Conservation (phyloP, 2,888 invertebrate genomes). For the Cylloceria caligata region DNA sequence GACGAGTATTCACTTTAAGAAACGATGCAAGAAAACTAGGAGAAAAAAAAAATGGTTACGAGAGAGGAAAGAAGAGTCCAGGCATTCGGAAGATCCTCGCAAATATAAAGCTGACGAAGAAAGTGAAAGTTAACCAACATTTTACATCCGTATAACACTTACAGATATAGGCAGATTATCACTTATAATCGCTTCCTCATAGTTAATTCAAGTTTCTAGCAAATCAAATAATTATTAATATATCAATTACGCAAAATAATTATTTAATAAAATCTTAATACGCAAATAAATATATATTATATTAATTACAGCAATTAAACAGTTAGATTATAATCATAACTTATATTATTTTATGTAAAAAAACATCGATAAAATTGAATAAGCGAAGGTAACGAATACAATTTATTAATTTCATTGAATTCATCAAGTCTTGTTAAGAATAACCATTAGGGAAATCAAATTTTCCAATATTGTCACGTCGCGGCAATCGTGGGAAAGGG, state of each 20-base stretch:
- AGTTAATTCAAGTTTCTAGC: conserved; percentile 2
- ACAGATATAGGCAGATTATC: conserved; percentile 32
- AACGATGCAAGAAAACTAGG: not conserved
- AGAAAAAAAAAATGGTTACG: conserved; percentile 40
- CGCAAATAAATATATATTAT: too few species aligned
- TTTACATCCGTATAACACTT: conserved; percentile 21
- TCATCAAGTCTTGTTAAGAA: too few species aligned
- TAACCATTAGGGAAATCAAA: too few species aligned
- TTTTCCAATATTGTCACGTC: too few species aligned
- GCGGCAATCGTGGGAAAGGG: too few species aligned
- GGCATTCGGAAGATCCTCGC: conserved; percentile 53
- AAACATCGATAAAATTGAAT: too few species aligned
- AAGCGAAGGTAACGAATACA: too few species aligned
- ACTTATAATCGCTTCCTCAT: conserved; percentile 34
- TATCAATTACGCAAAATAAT: not conserved
- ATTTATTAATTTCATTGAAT: too few species aligned
- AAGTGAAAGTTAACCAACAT: conserved; percentile 57
- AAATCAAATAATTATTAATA: not conserved
- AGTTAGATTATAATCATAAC: too few species aligned
- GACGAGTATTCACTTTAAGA: conserved; percentile 1
- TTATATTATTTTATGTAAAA: too few species aligned
- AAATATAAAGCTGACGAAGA: conserved; percentile 50
- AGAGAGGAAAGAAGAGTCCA: conserved; percentile 20
- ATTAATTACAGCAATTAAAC: too few species aligned
- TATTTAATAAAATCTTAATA: not conserved